Evolutionary conservation across 2,797 vertebrate genomes (phyloP).

Genomic region (Tiaroga cobitis): DNA sequence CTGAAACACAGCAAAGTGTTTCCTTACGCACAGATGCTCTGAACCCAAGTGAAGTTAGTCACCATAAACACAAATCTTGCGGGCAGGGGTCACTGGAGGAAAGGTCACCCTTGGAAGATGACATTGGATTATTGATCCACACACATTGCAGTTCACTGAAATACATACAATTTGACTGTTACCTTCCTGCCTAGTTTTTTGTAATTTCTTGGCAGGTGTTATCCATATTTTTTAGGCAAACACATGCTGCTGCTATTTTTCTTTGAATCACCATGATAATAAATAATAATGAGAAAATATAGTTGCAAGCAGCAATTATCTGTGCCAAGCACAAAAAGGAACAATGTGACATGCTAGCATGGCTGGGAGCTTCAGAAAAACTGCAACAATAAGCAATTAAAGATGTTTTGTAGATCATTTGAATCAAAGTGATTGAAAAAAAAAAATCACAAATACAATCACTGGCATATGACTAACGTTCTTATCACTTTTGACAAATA

Average conservation of each 20-base stretch:
- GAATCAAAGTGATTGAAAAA: too few species aligned
- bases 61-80: slow-evolving; percentile 30
- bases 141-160: background rate
- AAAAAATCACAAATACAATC: too few species aligned
- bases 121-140: background rate
- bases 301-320: too few species aligned
- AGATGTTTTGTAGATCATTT: too few species aligned
- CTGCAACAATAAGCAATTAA: too few species aligned
- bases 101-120: slow-evolving; percentile 11
- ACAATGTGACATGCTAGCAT: too few species aligned
- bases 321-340: too few species aligned
- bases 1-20: slow-evolving; percentile 25
- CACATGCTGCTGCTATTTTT: background rate
- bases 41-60: slow-evolving; percentile 11
- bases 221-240: too few species aligned
- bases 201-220: background rate
- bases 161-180: background rate
- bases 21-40: slow-evolving; percentile 1
- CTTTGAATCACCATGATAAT: background rate
- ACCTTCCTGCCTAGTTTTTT: background rate
- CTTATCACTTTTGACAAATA: too few species aligned
- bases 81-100: slow-evolving; percentile 3
- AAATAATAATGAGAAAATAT: background rate
- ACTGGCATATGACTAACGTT: too few species aligned
- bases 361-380: too few species aligned